phyloP scores from a whole-genome alignment of 92 coral and sea anemone species.

The Parazoanthus darwini region DNA sequence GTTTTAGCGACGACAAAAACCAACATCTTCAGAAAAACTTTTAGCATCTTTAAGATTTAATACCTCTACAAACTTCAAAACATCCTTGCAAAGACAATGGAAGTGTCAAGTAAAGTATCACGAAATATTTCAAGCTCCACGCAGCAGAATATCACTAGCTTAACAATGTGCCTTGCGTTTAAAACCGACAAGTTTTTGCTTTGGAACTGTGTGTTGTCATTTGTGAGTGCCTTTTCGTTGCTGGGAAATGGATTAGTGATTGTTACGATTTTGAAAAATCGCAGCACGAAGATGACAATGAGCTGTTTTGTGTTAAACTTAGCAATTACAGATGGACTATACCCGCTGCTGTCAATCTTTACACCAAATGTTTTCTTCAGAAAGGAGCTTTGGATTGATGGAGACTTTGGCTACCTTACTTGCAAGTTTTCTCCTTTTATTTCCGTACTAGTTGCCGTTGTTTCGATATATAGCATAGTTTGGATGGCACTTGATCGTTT shows the following conservation, averaged over 20 bases:
- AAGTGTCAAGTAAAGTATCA: too few relatives aligned
- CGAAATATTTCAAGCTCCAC: too few relatives aligned
- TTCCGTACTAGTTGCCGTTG: neutral
- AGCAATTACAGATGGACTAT: neutral
- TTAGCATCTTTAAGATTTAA: too few relatives aligned
- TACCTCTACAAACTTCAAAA: too few relatives aligned
- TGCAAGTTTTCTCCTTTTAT: neutral
- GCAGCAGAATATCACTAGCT: too few relatives aligned
- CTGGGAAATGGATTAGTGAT: neutral
- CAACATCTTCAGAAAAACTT: too few relatives aligned
- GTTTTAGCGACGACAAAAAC: too few relatives aligned
- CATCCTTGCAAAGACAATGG: too few relatives aligned
- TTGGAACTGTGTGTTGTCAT: neutral
- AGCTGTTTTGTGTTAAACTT: neutral
- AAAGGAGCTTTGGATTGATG: neutral
- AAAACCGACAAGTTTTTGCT: too few relatives aligned
- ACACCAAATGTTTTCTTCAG: neutral
- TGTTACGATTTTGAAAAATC: neutral
- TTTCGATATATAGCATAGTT: neutral
- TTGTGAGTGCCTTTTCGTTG: neutral
- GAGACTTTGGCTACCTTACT: neutral
- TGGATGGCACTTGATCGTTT: neutral
- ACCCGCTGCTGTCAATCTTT: neutral
- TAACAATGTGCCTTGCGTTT: too few relatives aligned
- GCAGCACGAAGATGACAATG: neutral